Evolutionary conservation across 1,140 invertebrate genomes (phyloP), one percentile per base, ranked within the genome.

Genomic region (Drosophila azteca): DNA sequence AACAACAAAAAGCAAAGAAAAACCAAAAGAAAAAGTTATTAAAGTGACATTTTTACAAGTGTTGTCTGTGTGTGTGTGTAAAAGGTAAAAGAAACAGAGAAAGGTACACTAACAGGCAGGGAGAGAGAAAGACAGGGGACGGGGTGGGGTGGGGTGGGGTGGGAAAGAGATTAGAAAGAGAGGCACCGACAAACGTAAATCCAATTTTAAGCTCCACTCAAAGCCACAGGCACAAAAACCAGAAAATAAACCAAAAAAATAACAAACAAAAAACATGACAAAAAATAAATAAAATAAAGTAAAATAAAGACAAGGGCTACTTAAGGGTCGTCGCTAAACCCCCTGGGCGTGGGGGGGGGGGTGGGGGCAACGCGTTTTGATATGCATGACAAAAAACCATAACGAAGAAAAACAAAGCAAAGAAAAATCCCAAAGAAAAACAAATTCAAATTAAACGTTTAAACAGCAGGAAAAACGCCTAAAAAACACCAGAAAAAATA

Each of bases 41-140:
- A 85, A 85, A 87, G 83, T 88, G 75, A 76, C 83, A 87, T 78
- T 73, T 87, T 85, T 85, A 71, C 79, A 87, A 76, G 54, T 75
- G 71, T 17, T 66, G 24, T 75, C 49, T 46, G 35, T 48, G 45
- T 35, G 49, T 41, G 39, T 20, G 17, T 9, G 26, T 24, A 11
- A 61, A 78, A 66, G 31, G 50, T 26, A 5, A 49, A 46, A 59
- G 45, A 69, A 64, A 65, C 41, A 50, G 41, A 54, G 48, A 31
- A 6, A 31, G 55, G 68, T 49, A 39, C 49, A 39, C 49, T 69
- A 51, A 22, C 6, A 51, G 54, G 35, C 29, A 45, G n/a, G 7
- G 53, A 26, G 22, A 35, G n/a, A 49, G 48, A 61, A 17, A n/a
- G 75, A 49, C 43, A 74, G 54, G 64, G 63, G 17, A n/a, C n/a